Evolutionary conservation across 2,888 invertebrate species (phyloP), one percentile per base, ranked within the genome.

Genomic region (Heliconius sara): DNA sequence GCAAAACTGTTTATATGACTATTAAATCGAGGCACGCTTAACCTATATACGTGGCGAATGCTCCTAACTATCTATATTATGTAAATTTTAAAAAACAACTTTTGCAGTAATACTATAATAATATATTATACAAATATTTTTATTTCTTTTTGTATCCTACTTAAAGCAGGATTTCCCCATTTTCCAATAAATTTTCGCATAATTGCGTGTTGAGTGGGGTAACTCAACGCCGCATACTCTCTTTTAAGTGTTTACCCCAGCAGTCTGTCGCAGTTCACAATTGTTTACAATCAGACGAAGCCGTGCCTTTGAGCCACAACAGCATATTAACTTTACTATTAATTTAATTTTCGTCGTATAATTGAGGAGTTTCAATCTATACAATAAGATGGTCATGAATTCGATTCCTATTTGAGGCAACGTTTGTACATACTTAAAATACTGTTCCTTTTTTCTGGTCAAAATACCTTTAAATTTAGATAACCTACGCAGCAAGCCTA

Each of bases 11-110:
- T 87, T 83, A 75, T 70, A 34, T 73, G 60, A 73, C 60, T 60
- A 60, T 73, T 25, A 83, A 91, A 84, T 85, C 90, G 81, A 39
- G 83, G 81, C 92, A 92, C 90, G 91, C 87, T 65, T 88, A 89
- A 85, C 91, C 92, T 85, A 90, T 91, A 90, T 92, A 93, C 92
- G 93, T 91, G 92, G 79, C 9, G 70, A 79, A 60, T 76, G 74
- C 43, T 72, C 63, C 47, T 66, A 81, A 81, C 68, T 79, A 78
- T 78, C 70, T 60, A 47, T 60, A 19, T 76, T 63, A 78, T 47
- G 65, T 25, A 52, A 88, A 90, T 88, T 84, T 86, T 84, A 63
- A 43, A 34, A 34, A 34, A 34, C 34, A 34, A 34, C 34, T 34
- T 34, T 34, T 34, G 6, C 34, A 34, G 34, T 34, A 34, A 34